These are phyloP conservation scores for Alviniconcha marisindica DNA, from an alignment of 1,140 invertebrate species.

Conservation along the genomic window DNA sequence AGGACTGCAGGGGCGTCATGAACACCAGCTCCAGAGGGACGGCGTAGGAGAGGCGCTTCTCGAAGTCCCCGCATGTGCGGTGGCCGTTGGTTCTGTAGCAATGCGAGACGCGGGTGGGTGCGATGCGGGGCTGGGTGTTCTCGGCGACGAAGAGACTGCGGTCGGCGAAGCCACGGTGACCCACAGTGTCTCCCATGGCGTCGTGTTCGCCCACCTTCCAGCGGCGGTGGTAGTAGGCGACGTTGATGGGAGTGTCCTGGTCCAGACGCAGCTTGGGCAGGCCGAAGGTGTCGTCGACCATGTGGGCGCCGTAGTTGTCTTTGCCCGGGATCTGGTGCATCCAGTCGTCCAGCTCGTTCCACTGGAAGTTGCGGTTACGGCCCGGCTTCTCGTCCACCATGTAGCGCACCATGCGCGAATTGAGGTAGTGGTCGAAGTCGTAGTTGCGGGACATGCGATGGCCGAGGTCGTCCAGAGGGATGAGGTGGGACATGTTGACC, in stretches of 20 bases:
- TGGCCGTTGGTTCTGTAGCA: too few species aligned
- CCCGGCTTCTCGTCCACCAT: background rate
- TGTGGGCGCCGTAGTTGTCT: conserved; percentile 13
- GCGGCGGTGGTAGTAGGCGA: conserved; percentile 44
- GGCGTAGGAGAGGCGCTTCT: conserved; percentile 55
- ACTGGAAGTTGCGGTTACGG: background rate
- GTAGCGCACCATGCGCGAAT: background rate
- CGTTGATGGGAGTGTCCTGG: conserved; percentile 29
- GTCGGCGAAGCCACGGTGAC: conserved; percentile 38
- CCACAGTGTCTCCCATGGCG: conserved; percentile 26
- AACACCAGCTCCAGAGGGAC: conserved; percentile 66
- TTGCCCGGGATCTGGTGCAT: background rate
- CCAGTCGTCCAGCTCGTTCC: conserved; percentile 1
- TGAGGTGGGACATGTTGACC: conserved; percentile 34
- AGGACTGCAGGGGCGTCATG: conserved; percentile 54
- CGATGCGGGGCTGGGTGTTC: conserved; percentile 42
- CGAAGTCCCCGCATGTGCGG: conserved; percentile 37
- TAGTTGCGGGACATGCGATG: background rate
- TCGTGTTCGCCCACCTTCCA: background rate
- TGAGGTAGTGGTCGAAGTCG: background rate
- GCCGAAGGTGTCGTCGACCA: background rate
- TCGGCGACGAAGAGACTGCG: conserved; percentile 49
- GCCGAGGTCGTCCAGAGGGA: background rate
- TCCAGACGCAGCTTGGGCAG: background rate
- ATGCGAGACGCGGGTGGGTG: conserved; percentile 25